Percentiles rank a stretch among this genome's conserved stretches.
Evolutionary conservation across 1,140 invertebrate genomes (phyloP).

Genomic region (Eumaeus atala): DNA sequence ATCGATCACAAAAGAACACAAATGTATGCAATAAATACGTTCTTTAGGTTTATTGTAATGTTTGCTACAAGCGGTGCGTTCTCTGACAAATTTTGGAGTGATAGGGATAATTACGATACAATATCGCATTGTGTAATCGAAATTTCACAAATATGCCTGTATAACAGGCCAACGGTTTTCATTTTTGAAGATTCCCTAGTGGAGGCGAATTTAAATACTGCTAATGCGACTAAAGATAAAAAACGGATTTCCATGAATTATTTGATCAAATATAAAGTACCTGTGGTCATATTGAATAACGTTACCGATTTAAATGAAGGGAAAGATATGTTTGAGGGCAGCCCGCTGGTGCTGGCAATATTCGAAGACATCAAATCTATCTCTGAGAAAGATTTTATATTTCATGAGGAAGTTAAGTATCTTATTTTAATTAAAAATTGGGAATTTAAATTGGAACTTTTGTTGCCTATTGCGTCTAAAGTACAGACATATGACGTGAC

Average conservation of each 20-base stretch:
- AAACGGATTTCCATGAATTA: not conserved
- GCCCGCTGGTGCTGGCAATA: conserved; percentile 27
- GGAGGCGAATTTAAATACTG: not conserved
- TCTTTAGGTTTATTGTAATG: not conserved
- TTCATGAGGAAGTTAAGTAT: conserved; percentile 30
- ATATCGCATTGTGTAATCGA: not conserved
- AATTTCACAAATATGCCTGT: not conserved
- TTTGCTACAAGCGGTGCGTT: not conserved
- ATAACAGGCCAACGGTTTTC: not conserved
- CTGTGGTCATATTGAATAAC: conserved; percentile 17
- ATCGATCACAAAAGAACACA: too few species aligned
- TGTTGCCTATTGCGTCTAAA: conserved; percentile 18
- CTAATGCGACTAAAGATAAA: not conserved
- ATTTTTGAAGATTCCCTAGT: not conserved
- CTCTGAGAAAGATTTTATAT: conserved; percentile 1
- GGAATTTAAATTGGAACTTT: conserved; percentile 14
- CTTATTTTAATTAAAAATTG: conserved; percentile 28
- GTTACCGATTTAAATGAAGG: conserved; percentile 15
- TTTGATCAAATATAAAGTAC: conserved; percentile 11
- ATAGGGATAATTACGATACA: not conserved
- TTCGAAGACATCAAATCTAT: conserved; percentile 26
- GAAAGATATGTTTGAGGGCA: conserved; percentile 18
- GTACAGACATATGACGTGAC: conserved; percentile 29
- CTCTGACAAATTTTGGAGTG: not conserved
- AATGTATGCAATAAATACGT: too few species aligned